Evolutionary conservation across 2,888 invertebrate species (phyloP).

Genomic region (Pheosia gnoma): DNA sequence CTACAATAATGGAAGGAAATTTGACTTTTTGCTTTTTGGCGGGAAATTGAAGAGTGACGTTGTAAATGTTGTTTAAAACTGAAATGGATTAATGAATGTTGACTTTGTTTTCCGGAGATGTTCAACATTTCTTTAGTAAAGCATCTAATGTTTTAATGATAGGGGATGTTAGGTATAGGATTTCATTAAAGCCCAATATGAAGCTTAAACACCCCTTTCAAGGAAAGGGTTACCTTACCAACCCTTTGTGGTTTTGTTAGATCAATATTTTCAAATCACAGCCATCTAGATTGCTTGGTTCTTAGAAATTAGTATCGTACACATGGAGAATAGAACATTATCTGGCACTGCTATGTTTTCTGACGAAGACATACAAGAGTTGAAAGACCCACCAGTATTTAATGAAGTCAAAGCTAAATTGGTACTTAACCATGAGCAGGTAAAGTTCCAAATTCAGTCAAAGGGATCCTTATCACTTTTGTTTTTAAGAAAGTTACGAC

Average conservation of each 20-base stretch:
- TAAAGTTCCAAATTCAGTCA: slow-evolving; percentile 17
- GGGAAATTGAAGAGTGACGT: too few species aligned
- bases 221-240: not conserved
- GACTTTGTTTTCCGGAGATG: too few species aligned
- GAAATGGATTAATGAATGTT: too few species aligned
- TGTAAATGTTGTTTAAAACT: too few species aligned
- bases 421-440: slow-evolving; percentile 62
- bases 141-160: too few species aligned
- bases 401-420: slow-evolving; percentile 58
- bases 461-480: not conserved
- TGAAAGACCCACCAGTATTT: slow-evolving; percentile 20
- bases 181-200: too few species aligned
- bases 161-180: too few species aligned
- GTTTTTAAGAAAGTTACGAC: not conserved
- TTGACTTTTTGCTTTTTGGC: too few species aligned
- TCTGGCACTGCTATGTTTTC: slow-evolving; percentile 56
- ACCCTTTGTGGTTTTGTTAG: slow-evolving; percentile 7
- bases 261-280: slow-evolving; percentile 17
- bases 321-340: slow-evolving; percentile 53
- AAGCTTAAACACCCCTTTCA: too few species aligned
- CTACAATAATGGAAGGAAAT: too few species aligned
- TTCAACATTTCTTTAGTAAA: too few species aligned
- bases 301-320: not conserved
- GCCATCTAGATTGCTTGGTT: slow-evolving; percentile 23
- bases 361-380: slow-evolving; percentile 27